Evolutionary conservation across 2,113 vertebrate species (phyloP).

Genomic region (Corythaeola cristata): DNA sequence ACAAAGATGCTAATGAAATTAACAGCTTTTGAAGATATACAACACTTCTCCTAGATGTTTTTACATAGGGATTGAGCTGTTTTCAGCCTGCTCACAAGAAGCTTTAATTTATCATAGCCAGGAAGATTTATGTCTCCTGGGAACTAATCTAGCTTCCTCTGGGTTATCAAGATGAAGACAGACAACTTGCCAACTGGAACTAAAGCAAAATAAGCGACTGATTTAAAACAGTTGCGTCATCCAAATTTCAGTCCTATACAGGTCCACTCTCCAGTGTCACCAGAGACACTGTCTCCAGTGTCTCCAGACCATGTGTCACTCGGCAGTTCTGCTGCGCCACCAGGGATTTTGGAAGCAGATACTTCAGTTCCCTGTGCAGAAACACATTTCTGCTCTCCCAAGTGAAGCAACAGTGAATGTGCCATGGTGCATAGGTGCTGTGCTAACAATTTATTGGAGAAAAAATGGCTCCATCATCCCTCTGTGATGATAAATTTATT

Average conservation of each 20-base stretch:
- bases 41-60: not conserved
- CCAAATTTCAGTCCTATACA: not conserved
- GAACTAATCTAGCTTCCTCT: not conserved
- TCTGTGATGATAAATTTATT: not conserved
- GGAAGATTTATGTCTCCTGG: not conserved
- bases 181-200: not conserved
- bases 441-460: not conserved
- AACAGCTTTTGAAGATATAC: not conserved
- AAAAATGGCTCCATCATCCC: not conserved
- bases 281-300: no score
- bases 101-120: not conserved
- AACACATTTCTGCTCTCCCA: not conserved
- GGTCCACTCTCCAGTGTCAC: not conserved
- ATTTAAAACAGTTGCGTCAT: not conserved
- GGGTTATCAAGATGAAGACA: not conserved
- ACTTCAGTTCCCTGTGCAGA: not conserved
- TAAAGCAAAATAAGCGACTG: not conserved
- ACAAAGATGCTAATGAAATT: not conserved
- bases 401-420: accelerated
- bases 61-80: not conserved
- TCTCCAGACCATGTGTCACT: not conserved
- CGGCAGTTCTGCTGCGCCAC: not conserved
- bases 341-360: not conserved
- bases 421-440: not conserved
- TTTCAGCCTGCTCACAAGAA: not conserved